A percentile compares a stretch with the other conserved stretches of the same genome.
phyloP scores from a whole-genome alignment of 1,140 invertebrate species.

The Drosophila tani region DNA sequence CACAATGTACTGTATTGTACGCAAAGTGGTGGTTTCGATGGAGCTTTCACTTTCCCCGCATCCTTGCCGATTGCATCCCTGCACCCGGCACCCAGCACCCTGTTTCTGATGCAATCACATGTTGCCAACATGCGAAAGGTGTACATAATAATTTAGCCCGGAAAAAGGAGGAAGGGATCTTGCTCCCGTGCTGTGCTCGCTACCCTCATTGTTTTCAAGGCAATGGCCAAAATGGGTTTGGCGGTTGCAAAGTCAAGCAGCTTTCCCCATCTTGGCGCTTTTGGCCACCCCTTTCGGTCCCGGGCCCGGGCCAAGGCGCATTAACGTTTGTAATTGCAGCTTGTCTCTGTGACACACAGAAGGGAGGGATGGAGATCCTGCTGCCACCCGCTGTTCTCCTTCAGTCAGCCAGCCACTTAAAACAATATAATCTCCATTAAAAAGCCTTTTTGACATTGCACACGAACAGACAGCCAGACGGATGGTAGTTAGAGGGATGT shows the following conservation, averaged over 20 bases:
- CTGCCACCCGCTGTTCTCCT: slow-evolving; percentile 16
- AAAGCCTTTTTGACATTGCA: slow-evolving; percentile 82
- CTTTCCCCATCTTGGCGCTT: not conserved
- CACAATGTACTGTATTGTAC: slow-evolving; percentile 51
- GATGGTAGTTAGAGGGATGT: slow-evolving; percentile 19
- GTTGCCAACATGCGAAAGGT: slow-evolving; percentile 80
- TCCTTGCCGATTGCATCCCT: not conserved
- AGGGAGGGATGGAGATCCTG: slow-evolving; percentile 30
- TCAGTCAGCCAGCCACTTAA: slow-evolving; percentile 68
- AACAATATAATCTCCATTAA: slow-evolving; percentile 84
- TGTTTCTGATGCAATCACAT: slow-evolving; percentile 73
- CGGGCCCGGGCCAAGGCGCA: slow-evolving; percentile 50
- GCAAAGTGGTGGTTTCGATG: slow-evolving; percentile 40
- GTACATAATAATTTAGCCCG: slow-evolving; percentile 74
- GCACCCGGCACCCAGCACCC: not conserved
- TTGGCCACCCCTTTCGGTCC: not conserved
- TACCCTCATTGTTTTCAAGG: slow-evolving; percentile 55
- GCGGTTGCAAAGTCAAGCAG: slow-evolving; percentile 78
- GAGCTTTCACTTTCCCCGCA: slow-evolving; percentile 64
- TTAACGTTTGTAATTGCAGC: slow-evolving; percentile 83
- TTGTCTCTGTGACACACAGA: slow-evolving; percentile 59
- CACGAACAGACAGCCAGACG: slow-evolving; percentile 20
- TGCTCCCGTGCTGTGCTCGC: slow-evolving; percentile 5
- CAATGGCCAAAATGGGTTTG: slow-evolving; percentile 65
- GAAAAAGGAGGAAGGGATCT: slow-evolving; percentile 22